These are phyloP conservation scores for Sinosuthora webbiana DNA, from an alignment of 2,113 vertebrate species.

Conservation along the genomic window DNA sequence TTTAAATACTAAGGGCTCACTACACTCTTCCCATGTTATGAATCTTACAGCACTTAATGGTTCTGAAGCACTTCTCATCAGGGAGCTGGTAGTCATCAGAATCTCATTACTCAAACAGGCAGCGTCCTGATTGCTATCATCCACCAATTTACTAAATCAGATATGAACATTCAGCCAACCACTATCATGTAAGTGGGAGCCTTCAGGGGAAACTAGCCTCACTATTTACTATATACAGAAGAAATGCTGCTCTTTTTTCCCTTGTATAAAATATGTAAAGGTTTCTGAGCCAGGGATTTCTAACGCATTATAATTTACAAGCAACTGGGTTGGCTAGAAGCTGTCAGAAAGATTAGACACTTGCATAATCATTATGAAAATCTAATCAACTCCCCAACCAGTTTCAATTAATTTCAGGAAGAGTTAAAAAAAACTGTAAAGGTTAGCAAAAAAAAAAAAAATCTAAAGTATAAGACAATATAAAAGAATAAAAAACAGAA, in stretches of 20 bases:
- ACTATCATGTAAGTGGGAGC: neutral
- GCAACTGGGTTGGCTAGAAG: neutral
- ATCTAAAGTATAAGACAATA: neutral
- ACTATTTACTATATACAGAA: neutral
- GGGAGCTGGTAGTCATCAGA: constrained; percentile 18
- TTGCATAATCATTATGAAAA: neutral
- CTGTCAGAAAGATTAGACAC: neutral
- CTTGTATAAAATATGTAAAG: neutral
- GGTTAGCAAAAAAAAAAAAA: neutral
- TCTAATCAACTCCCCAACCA: neutral
- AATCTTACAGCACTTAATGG: neutral
- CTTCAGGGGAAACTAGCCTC: neutral
- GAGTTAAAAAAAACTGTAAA: neutral
- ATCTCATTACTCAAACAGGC: constrained; percentile 26
- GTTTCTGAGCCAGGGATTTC: neutral
- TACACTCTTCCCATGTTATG: neutral
- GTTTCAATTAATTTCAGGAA: neutral
- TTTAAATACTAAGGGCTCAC: neutral
- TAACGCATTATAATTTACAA: neutral
- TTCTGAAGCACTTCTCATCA: neutral
- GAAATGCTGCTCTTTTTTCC: rapidly evolving
- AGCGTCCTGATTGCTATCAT: constrained; percentile 29
- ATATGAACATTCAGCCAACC: constrained; percentile 10
- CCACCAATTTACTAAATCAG: constrained; percentile 28
- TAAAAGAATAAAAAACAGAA: neutral